Conservation (phyloP, 2,113 vertebrate genomes). For the Spea multiplicata region DNA sequence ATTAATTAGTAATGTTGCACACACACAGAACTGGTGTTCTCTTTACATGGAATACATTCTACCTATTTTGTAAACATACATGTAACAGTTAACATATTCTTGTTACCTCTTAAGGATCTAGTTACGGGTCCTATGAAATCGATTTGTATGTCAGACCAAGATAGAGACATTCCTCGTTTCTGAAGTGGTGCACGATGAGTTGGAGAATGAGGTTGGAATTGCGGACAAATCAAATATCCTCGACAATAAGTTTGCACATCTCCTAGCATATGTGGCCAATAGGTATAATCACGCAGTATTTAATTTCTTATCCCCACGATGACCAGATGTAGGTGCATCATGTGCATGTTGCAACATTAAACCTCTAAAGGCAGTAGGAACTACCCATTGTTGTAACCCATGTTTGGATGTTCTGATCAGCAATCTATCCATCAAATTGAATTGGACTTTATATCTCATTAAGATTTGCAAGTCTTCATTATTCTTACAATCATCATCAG, state of each 20-base stretch:
- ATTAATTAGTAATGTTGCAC: no score
- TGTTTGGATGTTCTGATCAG: neutral
- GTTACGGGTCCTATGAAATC: neutral
- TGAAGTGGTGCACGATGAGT: neutral
- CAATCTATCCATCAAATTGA: neutral
- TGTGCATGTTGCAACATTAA: neutral
- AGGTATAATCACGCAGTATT: no score
- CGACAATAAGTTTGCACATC: neutral
- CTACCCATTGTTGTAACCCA: neutral
- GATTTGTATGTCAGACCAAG: neutral
- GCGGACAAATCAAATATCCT: no score
- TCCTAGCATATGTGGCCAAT: no score
- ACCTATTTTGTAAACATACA: neutral
- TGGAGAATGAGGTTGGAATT: no score
- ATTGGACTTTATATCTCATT: neutral
- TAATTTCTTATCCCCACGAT: neutral
- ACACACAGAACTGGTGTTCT: no score
- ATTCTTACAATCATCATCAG: neutral
- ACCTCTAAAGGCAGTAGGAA: neutral
- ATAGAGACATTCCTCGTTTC: neutral
- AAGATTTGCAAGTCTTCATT: neutral
- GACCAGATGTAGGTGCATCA: conserved; percentile 1
- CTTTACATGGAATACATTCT: no score
- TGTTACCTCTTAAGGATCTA: neutral
- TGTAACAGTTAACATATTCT: neutral